Percentiles rank a stretch among this genome's conserved stretches.
Conservation (phyloP, 2,113 vertebrate genomes). For the Notarius lentiginosus region DNA sequence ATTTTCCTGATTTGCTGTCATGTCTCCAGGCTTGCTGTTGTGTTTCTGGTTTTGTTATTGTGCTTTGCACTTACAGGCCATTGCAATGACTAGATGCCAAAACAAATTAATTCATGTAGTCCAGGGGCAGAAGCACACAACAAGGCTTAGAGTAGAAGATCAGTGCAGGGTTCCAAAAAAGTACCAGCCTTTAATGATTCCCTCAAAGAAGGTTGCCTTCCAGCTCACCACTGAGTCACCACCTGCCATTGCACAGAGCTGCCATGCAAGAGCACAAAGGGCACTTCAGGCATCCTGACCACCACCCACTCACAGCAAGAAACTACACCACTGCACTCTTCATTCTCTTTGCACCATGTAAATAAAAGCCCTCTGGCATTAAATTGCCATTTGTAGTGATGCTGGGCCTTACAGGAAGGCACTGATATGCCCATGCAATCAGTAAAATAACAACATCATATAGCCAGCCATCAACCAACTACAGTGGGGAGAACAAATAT, state of each 20-base stretch:
- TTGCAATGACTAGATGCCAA: slow-evolving; percentile 17
- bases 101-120: background rate
- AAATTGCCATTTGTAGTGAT: background rate
- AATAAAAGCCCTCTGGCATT: background rate
- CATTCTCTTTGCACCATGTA: background rate
- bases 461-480: background rate
- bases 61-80: background rate
- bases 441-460: background rate
- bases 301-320: background rate
- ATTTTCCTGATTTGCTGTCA: background rate
- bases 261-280: background rate
- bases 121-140: background rate
- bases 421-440: background rate
- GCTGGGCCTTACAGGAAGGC: background rate
- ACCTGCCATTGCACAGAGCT: slow-evolving; percentile 1
- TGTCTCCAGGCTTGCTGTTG: background rate
- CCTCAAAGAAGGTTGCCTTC: background rate
- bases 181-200: slow-evolving; percentile 9
- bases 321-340: background rate
- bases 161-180: background rate
- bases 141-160: background rate
- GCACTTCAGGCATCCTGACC: slow-evolving; percentile 6
- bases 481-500: too few species aligned
- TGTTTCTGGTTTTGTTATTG: background rate
- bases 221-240: slow-evolving; percentile 3